These are phyloP conservation scores for Mastacembelus armatus DNA, from an alignment of 2,797 vertebrate species.

Conservation along the genomic window DNA sequence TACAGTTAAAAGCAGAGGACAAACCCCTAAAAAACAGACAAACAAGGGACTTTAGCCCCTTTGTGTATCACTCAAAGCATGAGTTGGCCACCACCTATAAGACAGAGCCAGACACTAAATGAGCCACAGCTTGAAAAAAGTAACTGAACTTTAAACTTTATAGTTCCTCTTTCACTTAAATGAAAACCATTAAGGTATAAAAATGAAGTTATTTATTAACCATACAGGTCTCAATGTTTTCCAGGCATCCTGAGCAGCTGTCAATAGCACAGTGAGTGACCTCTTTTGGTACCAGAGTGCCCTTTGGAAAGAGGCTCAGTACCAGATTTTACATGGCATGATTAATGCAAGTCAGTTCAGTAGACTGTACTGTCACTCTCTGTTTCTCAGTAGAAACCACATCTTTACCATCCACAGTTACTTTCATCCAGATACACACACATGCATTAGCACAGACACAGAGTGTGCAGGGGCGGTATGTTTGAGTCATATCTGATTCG, in stretches of 20 bases:
- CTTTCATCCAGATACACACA: slow-evolving; percentile 31
- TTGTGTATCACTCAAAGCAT: too few species aligned
- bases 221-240: slow-evolving; percentile 29
- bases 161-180: slow-evolving; percentile 26
- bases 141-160: slow-evolving; percentile 39
- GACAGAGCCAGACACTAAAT: slow-evolving; percentile 15
- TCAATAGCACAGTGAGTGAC: slow-evolving; percentile 40
- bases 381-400: slow-evolving; percentile 6
- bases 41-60: too few species aligned
- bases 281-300: slow-evolving; percentile 28
- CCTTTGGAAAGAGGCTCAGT: slow-evolving; percentile 59
- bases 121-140: slow-evolving; percentile 18
- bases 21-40: too few species aligned
- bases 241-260: slow-evolving; percentile 61
- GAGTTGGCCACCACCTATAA: too few species aligned
- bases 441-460: slow-evolving; percentile 40
- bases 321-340: slow-evolving; percentile 38
- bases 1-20: too few species aligned
- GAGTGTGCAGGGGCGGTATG: slow-evolving; percentile 44
- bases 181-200: slow-evolving; percentile 47
- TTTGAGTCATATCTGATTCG: slow-evolving; percentile 61
- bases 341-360: slow-evolving; percentile 45
- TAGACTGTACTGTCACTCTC: not conserved
- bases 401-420: slow-evolving; percentile 2
- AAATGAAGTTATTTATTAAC: slow-evolving; percentile 69